Base-by-base conservation (phyloP, 92 coral and sea anemone genomes). In the Epizoanthus scotinus region DNA sequence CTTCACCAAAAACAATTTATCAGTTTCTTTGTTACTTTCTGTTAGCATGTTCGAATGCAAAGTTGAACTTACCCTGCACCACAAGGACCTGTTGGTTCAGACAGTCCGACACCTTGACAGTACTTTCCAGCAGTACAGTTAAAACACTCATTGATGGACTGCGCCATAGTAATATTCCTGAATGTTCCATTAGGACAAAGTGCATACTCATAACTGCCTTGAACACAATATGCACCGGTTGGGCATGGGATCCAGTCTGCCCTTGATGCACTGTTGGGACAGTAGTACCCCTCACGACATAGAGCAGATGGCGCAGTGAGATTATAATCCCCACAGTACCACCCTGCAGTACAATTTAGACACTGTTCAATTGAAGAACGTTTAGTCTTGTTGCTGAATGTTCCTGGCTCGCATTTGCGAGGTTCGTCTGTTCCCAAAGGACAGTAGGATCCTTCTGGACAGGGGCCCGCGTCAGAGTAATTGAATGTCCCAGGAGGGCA, bases 401-500 rank as follows among this genome's bases (percentile, higher is more conserved):
- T 95, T 63, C 99, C 99, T n/a, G 98, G 99, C 25, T 94, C 92
- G 67, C 99, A 95, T 79, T 89, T 95, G 67, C 72, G 73, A 9
- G 99, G 99, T 67, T 95, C 95, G 50, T 84, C 96, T 36, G 98
- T 95, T 18, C 96, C 96, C 12, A 71, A 57, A 26, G 95, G 95
- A 67, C 99, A 95, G 85, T 89, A 95, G 64, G 87, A 90, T 3
- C 98, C 98, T 57, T 79, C 82, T 7, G 99, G 98, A 36, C 99
- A 95, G 17, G 99, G 99, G 8, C 99, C 99, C 0, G 99, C 98
- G 65, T 93, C 96, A 6, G 99, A 84, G 70, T 91, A 95, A 83
- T 95, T 95, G 74, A 93, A 95, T 9, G 96, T 89, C 10, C 99
- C 99, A 49, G 99, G 98, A 1, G 87, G 97, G 49, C 99, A 95